Base-by-base conservation (phyloP, 1,140 invertebrate genomes). In the Ptiloglossa arizonensis region DNA sequence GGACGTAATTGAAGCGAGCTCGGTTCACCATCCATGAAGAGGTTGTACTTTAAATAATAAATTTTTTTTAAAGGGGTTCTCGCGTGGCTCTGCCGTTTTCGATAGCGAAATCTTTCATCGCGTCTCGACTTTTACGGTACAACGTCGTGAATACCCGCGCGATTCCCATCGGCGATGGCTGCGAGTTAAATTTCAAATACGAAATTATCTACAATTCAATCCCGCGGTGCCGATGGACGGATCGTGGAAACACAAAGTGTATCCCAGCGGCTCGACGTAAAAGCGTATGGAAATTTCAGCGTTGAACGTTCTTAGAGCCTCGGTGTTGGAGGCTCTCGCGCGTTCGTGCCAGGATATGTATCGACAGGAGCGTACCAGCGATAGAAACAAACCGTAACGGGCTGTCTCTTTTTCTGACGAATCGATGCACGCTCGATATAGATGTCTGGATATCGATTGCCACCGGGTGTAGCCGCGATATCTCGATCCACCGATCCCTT, bases 391-490 rank as follows among this genome's bases (percentile, higher is more conserved):
- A 73, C 60, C 19, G 60, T 63, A 54, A 66, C 46, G 15, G 70
- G 60, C 71, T 73, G 71, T 68, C 73, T 75, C 63, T 75, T 75
- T 63, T 62, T 54, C 38, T 41, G 57, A 62, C 56, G 75, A 52
- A 71, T 56, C 75, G 75, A 71, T 78, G 57, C 63, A 35, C n/a
- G 64, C 64, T 59, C 76, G 81, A 83, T 83, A 81, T 67, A 83
- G 81, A 79, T 83, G 76, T 83, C 80, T 68, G 76, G 81, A 82
- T 79, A 83, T 83, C 82, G 82, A 79, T 83, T 69, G 60, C 76
- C 70, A 64, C 52, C 54, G 67, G 52, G 54, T 67, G 59, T 63
- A 38, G 64, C 50, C 27, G 32, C 22, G 63, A 68, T 78, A 83
- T 82, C 81, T 71, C 56, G 81, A 83, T 83, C 73, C 81, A 60